phyloP scores from a whole-genome alignment of 2,113 vertebrate genomes.

The Ornithorhynchus anatinus region DNA sequence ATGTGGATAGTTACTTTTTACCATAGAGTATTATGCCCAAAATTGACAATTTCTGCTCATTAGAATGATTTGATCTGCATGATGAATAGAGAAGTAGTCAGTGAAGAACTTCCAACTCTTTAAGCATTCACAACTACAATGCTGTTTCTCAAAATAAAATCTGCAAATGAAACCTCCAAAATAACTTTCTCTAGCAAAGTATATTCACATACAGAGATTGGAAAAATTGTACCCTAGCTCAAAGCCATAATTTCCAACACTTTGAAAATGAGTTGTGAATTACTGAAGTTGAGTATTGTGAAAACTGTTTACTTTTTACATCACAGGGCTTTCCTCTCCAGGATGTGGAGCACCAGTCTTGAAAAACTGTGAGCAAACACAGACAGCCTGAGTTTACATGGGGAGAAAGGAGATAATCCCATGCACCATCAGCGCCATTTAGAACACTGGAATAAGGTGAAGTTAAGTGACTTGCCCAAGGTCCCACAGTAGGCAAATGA shows the following conservation, averaged over 20 bases:
- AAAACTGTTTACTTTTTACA: slow-evolving; percentile 9
- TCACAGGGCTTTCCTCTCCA: too few species aligned
- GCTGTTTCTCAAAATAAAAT: background rate
- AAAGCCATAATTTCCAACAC: background rate
- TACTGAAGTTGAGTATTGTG: background rate
- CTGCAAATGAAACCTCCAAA: background rate
- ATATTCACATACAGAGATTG: background rate
- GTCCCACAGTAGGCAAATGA: too few species aligned
- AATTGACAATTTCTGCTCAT: too few species aligned
- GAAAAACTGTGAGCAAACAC: too few species aligned
- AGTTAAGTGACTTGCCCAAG: background rate
- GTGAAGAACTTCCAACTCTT: background rate
- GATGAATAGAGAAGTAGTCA: background rate
- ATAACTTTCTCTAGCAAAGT: background rate
- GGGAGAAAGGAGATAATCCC: too few species aligned
- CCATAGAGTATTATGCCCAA: too few species aligned
- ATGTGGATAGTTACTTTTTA: too few species aligned
- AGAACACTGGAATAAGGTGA: too few species aligned
- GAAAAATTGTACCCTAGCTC: slow-evolving; percentile 16
- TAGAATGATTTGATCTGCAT: background rate
- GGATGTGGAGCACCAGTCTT: too few species aligned
- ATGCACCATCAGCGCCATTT: too few species aligned
- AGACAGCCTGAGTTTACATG: too few species aligned
- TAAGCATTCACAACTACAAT: background rate
- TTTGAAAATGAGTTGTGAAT: background rate